These are phyloP conservation scores for Pristionchus exspectatus DNA, from an alignment of 2,888 invertebrate genomes.

Conservation along the genomic window DNA sequence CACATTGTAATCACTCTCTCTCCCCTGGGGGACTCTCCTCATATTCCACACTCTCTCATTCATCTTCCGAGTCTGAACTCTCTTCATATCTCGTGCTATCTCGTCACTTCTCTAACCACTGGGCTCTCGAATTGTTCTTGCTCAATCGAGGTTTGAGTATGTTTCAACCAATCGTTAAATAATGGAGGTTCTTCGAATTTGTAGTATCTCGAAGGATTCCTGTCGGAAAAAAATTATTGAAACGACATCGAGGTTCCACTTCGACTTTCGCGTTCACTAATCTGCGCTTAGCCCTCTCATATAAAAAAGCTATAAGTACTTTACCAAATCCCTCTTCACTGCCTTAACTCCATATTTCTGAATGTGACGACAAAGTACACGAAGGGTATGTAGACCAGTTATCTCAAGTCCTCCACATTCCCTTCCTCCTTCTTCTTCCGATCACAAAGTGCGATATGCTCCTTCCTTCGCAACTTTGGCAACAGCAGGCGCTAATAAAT, in stretches of 20 bases:
- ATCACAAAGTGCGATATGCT: not conserved
- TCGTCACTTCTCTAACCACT: not conserved
- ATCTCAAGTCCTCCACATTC: not conserved
- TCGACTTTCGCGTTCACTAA: not conserved
- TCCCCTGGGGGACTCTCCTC: constrained; percentile 21
- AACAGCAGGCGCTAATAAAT: not conserved
- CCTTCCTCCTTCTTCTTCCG: not conserved
- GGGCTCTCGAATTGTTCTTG: not conserved
- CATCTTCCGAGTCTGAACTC: not conserved
- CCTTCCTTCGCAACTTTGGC: not conserved
- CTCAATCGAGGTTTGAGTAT: not conserved
- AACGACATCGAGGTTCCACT: not conserved
- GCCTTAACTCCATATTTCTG: too few relatives aligned
- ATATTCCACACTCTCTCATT: constrained; percentile 3
- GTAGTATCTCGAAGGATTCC: not conserved
- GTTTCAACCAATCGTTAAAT: not conserved
- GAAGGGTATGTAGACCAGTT: too few relatives aligned
- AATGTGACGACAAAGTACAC: too few relatives aligned
- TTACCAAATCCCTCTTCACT: too few relatives aligned
- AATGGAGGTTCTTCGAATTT: too few relatives aligned
- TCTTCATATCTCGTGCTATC: constrained; percentile 9
- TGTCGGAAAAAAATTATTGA: not conserved
- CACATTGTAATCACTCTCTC: constrained; percentile 16
- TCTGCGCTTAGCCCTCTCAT: not conserved
- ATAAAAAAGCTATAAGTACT: not conserved